These are phyloP conservation scores for Microplitis deprimator DNA, from an alignment of 2,888 invertebrate species.

Conservation along the genomic window DNA sequence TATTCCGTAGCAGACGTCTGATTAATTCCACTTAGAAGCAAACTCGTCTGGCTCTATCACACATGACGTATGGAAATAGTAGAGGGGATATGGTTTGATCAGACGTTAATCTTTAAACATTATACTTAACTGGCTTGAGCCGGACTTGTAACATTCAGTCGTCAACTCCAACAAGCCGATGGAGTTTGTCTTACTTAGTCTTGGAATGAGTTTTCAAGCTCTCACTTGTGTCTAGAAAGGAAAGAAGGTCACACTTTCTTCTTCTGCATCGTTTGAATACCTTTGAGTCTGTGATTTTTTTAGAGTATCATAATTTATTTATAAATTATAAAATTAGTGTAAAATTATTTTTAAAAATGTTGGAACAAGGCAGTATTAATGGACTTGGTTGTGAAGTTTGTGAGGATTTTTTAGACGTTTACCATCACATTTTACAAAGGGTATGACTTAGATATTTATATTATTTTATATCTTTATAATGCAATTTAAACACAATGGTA, in stretches of 20 bases:
- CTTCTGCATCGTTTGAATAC: constrained; percentile 4
- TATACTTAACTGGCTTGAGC: background rate
- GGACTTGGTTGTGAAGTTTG: constrained; percentile 80
- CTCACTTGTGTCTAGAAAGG: background rate
- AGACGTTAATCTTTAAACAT: background rate
- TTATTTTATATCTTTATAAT: constrained; percentile 45
- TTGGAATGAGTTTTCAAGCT: background rate
- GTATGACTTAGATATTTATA: constrained; percentile 72
- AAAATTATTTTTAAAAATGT: constrained; percentile 70
- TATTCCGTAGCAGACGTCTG: background rate
- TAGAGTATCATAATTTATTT: background rate
- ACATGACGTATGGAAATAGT: background rate
- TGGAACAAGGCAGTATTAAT: constrained; percentile 77
- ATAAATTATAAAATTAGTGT: background rate
- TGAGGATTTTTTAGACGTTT: constrained; percentile 81
- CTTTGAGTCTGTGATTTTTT: background rate
- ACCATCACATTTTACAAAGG: constrained; percentile 80
- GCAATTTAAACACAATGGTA: background rate
- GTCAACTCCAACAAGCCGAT: background rate
- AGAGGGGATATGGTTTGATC: background rate
- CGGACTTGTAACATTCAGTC: background rate
- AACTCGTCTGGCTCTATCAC: background rate
- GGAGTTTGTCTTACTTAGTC: constrained; percentile 3
- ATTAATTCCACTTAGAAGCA: background rate
- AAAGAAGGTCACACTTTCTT: constrained; percentile 13